phyloP scores from a whole-genome alignment of 2,797 vertebrate genomes.

The Adrianichthys oophorus region DNA sequence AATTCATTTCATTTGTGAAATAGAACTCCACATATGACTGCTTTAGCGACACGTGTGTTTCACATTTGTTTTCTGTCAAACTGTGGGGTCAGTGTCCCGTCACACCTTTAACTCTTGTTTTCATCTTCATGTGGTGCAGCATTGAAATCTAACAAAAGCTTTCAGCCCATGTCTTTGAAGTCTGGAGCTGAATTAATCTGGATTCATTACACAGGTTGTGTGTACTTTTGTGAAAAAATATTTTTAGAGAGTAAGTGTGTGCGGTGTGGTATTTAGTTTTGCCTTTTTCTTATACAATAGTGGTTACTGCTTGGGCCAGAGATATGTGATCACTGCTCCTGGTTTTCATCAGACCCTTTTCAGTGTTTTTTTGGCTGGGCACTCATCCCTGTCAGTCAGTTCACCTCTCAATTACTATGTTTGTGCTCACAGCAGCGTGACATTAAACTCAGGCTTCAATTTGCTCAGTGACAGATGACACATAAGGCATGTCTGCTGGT shows the following conservation, averaged over 20 bases:
- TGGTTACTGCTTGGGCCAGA: constrained; percentile 63
- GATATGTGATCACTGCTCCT: constrained; percentile 54
- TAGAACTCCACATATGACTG: constrained; percentile 8
- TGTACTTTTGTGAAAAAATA: constrained; percentile 63
- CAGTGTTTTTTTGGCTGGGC: constrained; percentile 72
- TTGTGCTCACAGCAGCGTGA: constrained; percentile 77
- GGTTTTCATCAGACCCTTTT: constrained; percentile 68
- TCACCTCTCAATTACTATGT: constrained; percentile 81
- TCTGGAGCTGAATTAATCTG: constrained; percentile 62
- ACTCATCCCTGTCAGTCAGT: constrained; percentile 78
- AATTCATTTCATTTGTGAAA: constrained; percentile 1
- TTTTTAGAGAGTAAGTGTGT: constrained; percentile 32
- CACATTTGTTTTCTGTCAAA: constrained; percentile 53
- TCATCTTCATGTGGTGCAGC: constrained; percentile 59
- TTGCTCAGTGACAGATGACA: constrained; percentile 74
- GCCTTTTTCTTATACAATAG: constrained; percentile 64
- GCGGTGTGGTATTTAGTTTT: constrained; percentile 40
- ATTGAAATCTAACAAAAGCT: constrained; percentile 72
- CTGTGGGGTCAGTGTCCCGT: constrained; percentile 60
- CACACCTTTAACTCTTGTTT: constrained; percentile 64
- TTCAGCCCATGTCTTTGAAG: constrained; percentile 72
- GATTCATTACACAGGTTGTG: constrained; percentile 66
- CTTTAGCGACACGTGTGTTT: constrained; percentile 42
- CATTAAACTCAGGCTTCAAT: constrained; percentile 81
- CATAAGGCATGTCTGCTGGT: constrained; percentile 64